Percentiles rank a stretch among this genome's conserved stretches.
phyloP scores from a whole-genome alignment of 2,888 invertebrate genomes.

The Platycheirus albimanus region DNA sequence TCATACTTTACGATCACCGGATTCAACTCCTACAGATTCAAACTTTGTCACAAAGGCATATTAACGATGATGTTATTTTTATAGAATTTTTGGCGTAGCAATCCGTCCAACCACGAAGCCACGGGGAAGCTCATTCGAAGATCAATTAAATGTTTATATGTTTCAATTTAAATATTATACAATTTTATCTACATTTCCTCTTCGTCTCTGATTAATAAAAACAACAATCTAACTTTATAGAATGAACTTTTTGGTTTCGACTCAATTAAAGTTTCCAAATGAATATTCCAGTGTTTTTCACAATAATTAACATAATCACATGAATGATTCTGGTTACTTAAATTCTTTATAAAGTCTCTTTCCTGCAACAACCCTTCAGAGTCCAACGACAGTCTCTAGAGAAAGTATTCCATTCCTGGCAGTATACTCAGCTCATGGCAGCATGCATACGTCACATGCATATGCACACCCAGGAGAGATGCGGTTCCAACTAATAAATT shows the following conservation, averaged over 20 bases:
- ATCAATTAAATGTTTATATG: too few species aligned
- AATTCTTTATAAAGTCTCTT: background rate
- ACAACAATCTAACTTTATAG: background rate
- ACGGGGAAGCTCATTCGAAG: too few species aligned
- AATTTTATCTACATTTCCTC: too few species aligned
- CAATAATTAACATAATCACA: constrained; percentile 10
- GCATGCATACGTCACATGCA: constrained; percentile 38
- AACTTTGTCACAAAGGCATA: too few species aligned
- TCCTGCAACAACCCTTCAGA: constrained; percentile 1
- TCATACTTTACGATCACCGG: too few species aligned
- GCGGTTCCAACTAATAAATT: constrained; percentile 71
- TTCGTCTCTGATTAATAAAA: too few species aligned
- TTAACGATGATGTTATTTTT: too few species aligned
- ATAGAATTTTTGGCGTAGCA: too few species aligned
- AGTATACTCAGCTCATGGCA: background rate
- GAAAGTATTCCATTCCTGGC: background rate
- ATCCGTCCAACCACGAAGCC: too few species aligned
- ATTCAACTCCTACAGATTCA: too few species aligned
- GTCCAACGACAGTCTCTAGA: background rate
- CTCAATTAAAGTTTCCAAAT: constrained; percentile 34
- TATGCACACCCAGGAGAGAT: constrained; percentile 37
- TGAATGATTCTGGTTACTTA: constrained; percentile 3
- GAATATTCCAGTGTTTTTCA: constrained; percentile 1
- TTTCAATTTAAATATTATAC: too few species aligned
- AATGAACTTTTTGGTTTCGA: constrained; percentile 22